These are phyloP conservation scores for Euura saliciscinereae DNA, from an alignment of 1,140 invertebrate species.

Conservation along the genomic window DNA sequence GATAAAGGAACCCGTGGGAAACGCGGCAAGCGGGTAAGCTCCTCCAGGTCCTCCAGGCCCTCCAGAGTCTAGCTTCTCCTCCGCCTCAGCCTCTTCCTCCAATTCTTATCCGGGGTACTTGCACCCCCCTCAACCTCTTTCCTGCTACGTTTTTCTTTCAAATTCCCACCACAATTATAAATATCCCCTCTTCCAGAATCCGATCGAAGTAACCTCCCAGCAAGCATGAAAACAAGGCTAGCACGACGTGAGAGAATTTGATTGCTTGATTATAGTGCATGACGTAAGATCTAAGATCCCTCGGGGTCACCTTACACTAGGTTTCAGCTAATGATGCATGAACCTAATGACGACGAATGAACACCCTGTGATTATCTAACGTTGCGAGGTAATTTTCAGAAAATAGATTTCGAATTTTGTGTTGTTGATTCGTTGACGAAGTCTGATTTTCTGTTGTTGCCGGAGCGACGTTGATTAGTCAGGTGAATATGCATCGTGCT, in stretches of 20 bases:
- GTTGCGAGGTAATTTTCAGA: too few relatives aligned
- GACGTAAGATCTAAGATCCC: neutral
- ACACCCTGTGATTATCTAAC: too few relatives aligned
- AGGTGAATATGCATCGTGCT: too few relatives aligned
- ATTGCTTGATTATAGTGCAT: neutral
- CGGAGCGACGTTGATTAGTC: too few relatives aligned
- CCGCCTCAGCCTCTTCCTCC: neutral
- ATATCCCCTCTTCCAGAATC: neutral
- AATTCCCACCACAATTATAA: neutral
- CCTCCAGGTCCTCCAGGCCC: conserved; percentile 52
- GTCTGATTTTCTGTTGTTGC: too few relatives aligned
- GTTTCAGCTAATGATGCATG: too few relatives aligned
- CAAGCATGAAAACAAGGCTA: neutral
- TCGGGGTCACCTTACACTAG: neutral
- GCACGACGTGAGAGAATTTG: neutral
- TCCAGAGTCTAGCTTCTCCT: neutral
- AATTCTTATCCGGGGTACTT: neutral
- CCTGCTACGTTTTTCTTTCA: neutral
- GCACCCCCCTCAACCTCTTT: neutral
- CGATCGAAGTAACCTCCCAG: neutral
- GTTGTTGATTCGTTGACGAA: too few relatives aligned
- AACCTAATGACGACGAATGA: too few relatives aligned
- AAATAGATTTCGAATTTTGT: too few relatives aligned
- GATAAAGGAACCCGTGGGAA: conserved; percentile 82
- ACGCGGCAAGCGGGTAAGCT: conserved; percentile 85